Percentiles rank a stretch among this genome's conserved stretches.
Evolutionary conservation across 30 jellyfish, hydroid and myxozoan species (phyloP).

Genomic region (Aurelia coerulea): DNA sequence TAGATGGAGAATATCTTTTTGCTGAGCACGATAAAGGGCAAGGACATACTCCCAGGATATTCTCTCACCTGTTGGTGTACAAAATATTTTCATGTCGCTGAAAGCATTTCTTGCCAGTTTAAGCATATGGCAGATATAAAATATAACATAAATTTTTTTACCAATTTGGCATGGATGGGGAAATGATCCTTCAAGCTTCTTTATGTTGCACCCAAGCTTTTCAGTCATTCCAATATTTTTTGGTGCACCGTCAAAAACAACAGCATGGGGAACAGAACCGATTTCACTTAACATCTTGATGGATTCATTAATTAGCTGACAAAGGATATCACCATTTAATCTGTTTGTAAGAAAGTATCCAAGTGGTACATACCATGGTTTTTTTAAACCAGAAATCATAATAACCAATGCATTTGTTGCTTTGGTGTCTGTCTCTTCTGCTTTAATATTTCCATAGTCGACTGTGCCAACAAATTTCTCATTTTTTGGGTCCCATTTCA

Average conservation of each 20-base stretch:
- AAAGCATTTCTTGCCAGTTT: conserved; percentile 58
- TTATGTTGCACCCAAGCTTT: conserved; percentile 46
- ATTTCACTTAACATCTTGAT: conserved; percentile 15
- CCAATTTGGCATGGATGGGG: conserved; percentile 19
- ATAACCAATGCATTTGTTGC: conserved; percentile 43
- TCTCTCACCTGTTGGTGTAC: background rate
- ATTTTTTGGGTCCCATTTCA: conserved; percentile 22
- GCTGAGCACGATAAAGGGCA: conserved; percentile 22
- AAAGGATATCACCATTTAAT: background rate
- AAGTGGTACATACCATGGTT: conserved; percentile 19
- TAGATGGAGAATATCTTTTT: conserved; percentile 27
- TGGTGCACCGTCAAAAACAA: conserved; percentile 61
- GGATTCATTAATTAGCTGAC: conserved; percentile 17
- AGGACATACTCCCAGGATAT: conserved; percentile 40
- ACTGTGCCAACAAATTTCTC: conserved; percentile 46
- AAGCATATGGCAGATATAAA: conserved; percentile 54
- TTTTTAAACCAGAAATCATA: conserved; percentile 17
- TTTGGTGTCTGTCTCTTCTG: conserved; percentile 14
- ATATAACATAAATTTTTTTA: conserved; percentile 18
- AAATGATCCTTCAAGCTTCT: conserved; percentile 41
- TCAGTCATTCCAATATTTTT: conserved; percentile 54
- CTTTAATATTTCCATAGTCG: conserved; percentile 40
- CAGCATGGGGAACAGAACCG: conserved; percentile 35
- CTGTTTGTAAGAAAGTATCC: conserved; percentile 26
- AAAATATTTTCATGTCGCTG: conserved; percentile 18